Base-by-base conservation (phyloP, 1,140 invertebrate genomes). In the Hyles euphorbiae region DNA sequence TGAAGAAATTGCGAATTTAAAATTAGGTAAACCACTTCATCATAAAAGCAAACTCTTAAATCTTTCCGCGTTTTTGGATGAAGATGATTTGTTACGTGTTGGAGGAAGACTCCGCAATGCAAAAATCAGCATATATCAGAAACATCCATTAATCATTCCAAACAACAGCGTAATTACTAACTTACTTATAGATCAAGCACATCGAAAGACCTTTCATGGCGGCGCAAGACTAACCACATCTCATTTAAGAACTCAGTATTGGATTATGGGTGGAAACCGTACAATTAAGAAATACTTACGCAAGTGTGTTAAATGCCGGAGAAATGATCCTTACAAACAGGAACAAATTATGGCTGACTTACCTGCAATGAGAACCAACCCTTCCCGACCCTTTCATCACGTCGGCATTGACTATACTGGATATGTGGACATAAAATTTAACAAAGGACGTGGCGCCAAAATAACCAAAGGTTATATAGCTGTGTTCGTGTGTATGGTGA, bases 141-240 rank as follows among this genome's bases (percentile, higher is more conserved):
- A 11, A 49, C 48, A 49, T 49, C 72, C 74, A n/a, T 67, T 76
- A 10, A 69, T 78, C 10, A 61, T 78, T 36, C 58, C 58, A 60
- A n/a, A 44, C 11, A 48, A 12, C 40, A 46, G 43, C 7, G 32
- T 9, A 5, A 40, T 60, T 36, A 66, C 68, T 0, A 49, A n/a
- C 0, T 52, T 83, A 7, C 51, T 82, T 5, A 76, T 77, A 1
- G 11, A 61, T 0, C n/a, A 76, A 33, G 57, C 72, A 2, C 80
- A 84, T 11, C n/a, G 56, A 52, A 7, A 53, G 0, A 63, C 69
- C 0, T 64, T 70, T 6, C 82, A 82, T 53, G 73, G 67, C n/a
- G 75, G 73, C 36, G 48, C 70, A 1, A 62, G 67, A 1, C 22
- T 72, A 10, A 70, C 74, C 5, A 53, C 69, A 32, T 45, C 36